phyloP scores from a whole-genome alignment of 1,140 invertebrate species.

The Drosophila melanica region DNA sequence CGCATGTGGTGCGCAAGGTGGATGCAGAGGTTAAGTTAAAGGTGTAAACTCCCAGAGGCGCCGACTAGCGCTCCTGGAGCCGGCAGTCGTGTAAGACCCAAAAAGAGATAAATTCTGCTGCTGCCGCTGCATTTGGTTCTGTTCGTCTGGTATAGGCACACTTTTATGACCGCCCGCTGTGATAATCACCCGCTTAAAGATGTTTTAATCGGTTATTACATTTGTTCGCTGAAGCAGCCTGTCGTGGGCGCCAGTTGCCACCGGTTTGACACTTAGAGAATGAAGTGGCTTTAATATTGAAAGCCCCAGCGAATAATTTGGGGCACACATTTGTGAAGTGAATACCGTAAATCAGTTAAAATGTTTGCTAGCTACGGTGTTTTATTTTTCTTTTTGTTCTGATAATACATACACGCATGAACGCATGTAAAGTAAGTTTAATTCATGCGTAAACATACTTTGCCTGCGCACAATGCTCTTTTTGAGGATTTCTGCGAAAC shows the following conservation, averaged over 20 bases:
- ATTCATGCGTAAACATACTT: background rate
- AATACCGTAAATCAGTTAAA: no score
- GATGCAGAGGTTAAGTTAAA: slow-evolving; percentile 33
- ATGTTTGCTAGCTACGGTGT: no score
- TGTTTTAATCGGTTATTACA: slow-evolving; percentile 83
- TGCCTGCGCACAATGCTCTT: background rate
- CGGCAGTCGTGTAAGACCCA: slow-evolving; percentile 32
- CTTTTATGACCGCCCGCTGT: slow-evolving; percentile 59
- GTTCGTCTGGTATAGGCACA: background rate
- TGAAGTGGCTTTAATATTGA: slow-evolving; percentile 9
- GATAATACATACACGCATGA: no score
- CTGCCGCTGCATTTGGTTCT: slow-evolving; percentile 13
- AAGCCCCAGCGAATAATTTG: background rate
- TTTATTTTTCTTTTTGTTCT: no score
- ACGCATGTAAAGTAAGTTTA: no score
- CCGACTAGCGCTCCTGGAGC: slow-evolving; percentile 46
- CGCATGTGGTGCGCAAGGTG: slow-evolving; percentile 37
- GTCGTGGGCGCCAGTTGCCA: slow-evolving; percentile 36
- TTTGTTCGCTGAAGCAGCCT: slow-evolving; percentile 50
- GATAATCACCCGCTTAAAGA: slow-evolving; percentile 78
- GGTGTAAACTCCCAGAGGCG: slow-evolving; percentile 75
- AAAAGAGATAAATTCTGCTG: slow-evolving; percentile 5
- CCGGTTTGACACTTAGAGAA: slow-evolving; percentile 15
- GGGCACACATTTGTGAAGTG: no score
- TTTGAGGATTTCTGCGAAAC: background rate